Evolutionary conservation across 1,140 invertebrate genomes (phyloP), one percentile per base, ranked within the genome.

Genomic region (Adoxophyes honmai): DNA sequence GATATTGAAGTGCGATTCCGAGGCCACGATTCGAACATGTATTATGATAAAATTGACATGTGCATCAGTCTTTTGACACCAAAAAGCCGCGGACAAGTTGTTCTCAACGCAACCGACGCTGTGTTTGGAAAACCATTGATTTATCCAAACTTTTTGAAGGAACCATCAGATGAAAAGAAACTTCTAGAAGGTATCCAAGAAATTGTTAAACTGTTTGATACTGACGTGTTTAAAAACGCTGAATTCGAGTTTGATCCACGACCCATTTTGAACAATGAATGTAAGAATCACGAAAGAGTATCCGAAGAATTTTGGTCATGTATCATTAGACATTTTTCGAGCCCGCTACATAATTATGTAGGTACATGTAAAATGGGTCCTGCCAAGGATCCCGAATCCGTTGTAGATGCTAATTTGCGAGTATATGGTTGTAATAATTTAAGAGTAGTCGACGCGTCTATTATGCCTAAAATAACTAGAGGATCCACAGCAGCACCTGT

Each of bases 321-420:
- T 75, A 92, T 93, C n/a, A 90, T 94, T 0, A 90, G 88, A 64
- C 89, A 93, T 62, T 81, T 94, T 34, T 92, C 91, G 0, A 79
- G 86, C 0, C 92, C 92, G 52, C 88, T 94, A 67, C 94, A 95
- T 68, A 95, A 96, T 72, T 94, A 94, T 57, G 86, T 91, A 0
- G 92, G 93, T 0, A 95, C 94, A 0, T 93, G 91, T 39, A 95
- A 94, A 83, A 97, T 97, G 96, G 96, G 96, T 0, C 91, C 93
- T 0, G 21, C 66, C 0, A 85, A 66, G 11, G 95, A 97, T 76
- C 73, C 88, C 0, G 83, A 90, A 18, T 93, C 95, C 4, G 95
- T 97, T 0, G 95, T 97, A 0, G 93, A 95, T 78, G 89, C 91
- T 3, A 77, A 93, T 52, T 86, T 98, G 4, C 91, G 83, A 79